These are phyloP conservation scores for Scleropages formosus DNA, from an alignment of 2,797 vertebrate genomes.

Conservation along the genomic window DNA sequence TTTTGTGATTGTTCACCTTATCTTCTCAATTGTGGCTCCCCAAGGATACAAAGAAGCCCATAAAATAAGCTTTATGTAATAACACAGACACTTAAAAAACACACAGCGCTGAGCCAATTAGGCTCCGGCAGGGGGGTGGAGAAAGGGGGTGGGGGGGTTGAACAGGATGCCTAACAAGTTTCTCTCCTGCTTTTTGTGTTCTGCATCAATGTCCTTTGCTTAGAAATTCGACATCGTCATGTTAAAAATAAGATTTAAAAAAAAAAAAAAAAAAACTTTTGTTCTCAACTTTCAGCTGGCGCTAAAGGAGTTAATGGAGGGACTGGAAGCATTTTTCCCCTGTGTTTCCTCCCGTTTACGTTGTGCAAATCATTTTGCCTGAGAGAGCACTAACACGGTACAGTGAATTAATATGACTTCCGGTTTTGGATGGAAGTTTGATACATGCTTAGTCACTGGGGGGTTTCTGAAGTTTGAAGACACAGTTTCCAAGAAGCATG, in stretches of 20 bases:
- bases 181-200: too few species aligned
- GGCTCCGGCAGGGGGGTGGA: not conserved
- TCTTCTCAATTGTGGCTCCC: conserved; percentile 38
- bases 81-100: too few species aligned
- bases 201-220: too few species aligned
- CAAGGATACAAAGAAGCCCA: not conserved
- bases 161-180: not conserved
- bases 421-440: conserved; percentile 76
- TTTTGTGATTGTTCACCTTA: conserved; percentile 84
- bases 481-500: conserved; percentile 70
- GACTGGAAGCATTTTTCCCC: conserved; percentile 31
- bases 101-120: not conserved
- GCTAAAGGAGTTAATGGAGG: conserved; percentile 37
- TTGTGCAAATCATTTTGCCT: conserved; percentile 70
- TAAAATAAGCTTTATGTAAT: too few species aligned
- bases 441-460: conserved; percentile 69
- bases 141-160: conserved; percentile 28
- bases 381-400: conserved; percentile 63
- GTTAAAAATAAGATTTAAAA: too few species aligned
- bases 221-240: too few species aligned
- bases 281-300: conserved; percentile 18
- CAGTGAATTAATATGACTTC: conserved; percentile 74
- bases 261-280: too few species aligned
- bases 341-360: conserved; percentile 67
- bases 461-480: conserved; percentile 69